Base-by-base conservation (phyloP, 2,797 vertebrate species). In the Helicolenus hilgendorfi region DNA sequence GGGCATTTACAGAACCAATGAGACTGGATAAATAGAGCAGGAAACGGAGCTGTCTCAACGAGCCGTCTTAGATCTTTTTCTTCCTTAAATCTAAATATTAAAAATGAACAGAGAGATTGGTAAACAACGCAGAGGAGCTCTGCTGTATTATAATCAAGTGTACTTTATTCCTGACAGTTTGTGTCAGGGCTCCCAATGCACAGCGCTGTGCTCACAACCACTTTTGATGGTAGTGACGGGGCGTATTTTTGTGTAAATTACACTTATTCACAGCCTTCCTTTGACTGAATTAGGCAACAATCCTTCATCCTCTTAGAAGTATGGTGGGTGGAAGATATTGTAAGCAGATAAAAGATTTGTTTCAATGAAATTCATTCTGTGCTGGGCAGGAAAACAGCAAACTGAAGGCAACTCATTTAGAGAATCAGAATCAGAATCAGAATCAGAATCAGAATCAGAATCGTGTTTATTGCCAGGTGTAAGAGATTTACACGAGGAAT, bases 1-100 rank as follows among this genome's bases (percentile, higher is more conserved):
- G 87, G 72, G 67, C 81, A 76, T 95, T 94, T 92, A 89, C 38
- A 89, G 67, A 92, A 83, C 55, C 79, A 89, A 77, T 79, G 84
- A 86, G 77, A 89, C 38, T 55, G 10, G 74, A 91, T 89, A 82
- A 92, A 91, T 75, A 79, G 65, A 87, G 63, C 87, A 73, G 86
- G 81, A 92, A 90, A 86, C 60, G 65, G 64, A 89, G 86, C 78
- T 62, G 81, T 86, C 72, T 86, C 73, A n/a, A 15, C 59, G 41
- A 85, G 49, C 71, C n/a, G 13, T 71, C 45, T 85, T 45, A 35
- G 7, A 79, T 82, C 31, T 35, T 81, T 72, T 84, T 72, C 70
- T 55, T 55, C 15, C 15, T 63, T 85, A 58, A 70, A 72, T 84
- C 59, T 77, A 64, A 86, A 88, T 70, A 83, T 85, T 88, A 80